phyloP scores from a whole-genome alignment of 2,797 vertebrate species.

The Hephaestus fuliginosus region DNA sequence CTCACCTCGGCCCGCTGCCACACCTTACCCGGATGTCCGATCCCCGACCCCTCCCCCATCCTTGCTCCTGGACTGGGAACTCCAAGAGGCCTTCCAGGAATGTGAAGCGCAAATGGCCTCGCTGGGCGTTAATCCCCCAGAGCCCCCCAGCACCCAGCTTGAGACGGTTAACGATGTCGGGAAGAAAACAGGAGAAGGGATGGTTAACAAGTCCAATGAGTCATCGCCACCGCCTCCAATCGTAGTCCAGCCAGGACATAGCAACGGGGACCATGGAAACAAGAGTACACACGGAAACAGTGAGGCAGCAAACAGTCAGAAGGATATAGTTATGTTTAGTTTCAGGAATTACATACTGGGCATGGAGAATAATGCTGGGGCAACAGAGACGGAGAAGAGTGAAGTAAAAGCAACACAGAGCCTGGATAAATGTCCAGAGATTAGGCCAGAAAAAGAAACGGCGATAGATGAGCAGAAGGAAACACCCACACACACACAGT shows the following conservation, averaged over 20 bases:
- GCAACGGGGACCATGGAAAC: constrained; percentile 78
- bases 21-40: constrained; percentile 50
- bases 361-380: constrained; percentile 31
- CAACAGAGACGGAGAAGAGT: constrained; percentile 50
- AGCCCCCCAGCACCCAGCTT: constrained; percentile 34
- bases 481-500: constrained; percentile 16
- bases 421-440: constrained; percentile 36
- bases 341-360: constrained; percentile 87
- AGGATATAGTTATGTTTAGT: constrained; percentile 82
- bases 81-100: constrained; percentile 85
- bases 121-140: constrained; percentile 64
- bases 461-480: constrained; percentile 47
- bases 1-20: constrained; percentile 50
- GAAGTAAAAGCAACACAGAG: constrained; percentile 33
- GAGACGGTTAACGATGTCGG: constrained; percentile 42
- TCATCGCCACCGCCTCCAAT: constrained; percentile 72
- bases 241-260: constrained; percentile 68
- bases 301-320: constrained; percentile 70
- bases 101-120: constrained; percentile 86
- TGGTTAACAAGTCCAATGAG: constrained; percentile 69
- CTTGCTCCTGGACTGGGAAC: constrained; percentile 79
- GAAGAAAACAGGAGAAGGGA: constrained; percentile 58
- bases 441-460: constrained; percentile 33
- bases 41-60: constrained; percentile 59
- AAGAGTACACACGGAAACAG: constrained; percentile 77